Conservation (phyloP, 2,797 vertebrate species). For the Syngnathus rostellatus region DNA sequence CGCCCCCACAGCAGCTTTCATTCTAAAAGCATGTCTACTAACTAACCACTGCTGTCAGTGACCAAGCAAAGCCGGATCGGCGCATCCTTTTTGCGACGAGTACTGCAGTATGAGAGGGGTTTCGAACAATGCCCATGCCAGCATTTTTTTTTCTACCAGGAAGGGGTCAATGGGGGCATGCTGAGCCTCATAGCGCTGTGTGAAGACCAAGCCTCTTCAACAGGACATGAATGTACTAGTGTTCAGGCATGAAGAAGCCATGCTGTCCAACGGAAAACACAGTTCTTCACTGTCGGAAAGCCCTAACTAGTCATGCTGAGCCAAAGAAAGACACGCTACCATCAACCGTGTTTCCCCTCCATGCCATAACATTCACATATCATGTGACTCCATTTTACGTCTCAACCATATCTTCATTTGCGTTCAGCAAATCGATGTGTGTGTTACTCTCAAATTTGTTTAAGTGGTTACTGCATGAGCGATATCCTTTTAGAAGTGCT, state of each 20-base stretch:
- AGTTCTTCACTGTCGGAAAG: constrained; percentile 29
- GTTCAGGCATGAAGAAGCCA: constrained; percentile 42
- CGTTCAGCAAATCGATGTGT: constrained; percentile 28
- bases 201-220: constrained; percentile 47
- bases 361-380: constrained; percentile 53
- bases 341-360: constrained; percentile 43
- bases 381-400: constrained; percentile 30
- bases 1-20: constrained; percentile 38
- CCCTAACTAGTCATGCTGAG: constrained; percentile 51
- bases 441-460: constrained; percentile 38
- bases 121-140: constrained; percentile 37
- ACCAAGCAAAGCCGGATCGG: constrained; percentile 32
- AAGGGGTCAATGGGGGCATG: constrained; percentile 33
- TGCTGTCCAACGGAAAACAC: constrained; percentile 29
- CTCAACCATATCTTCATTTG: constrained; percentile 11
- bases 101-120: constrained; percentile 26
- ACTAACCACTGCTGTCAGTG: not conserved
- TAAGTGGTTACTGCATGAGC: constrained; percentile 13
- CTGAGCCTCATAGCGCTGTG: constrained; percentile 31
- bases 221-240: constrained; percentile 64
- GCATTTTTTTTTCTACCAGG: constrained; percentile 47
- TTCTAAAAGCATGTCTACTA: constrained; percentile 33
- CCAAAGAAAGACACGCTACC: constrained; percentile 64
- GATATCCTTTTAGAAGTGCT: constrained; percentile 31
- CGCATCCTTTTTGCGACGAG: constrained; percentile 22